Base-by-base conservation (phyloP, 2,113 vertebrate species). In the Reinhardtius hippoglossoides region DNA sequence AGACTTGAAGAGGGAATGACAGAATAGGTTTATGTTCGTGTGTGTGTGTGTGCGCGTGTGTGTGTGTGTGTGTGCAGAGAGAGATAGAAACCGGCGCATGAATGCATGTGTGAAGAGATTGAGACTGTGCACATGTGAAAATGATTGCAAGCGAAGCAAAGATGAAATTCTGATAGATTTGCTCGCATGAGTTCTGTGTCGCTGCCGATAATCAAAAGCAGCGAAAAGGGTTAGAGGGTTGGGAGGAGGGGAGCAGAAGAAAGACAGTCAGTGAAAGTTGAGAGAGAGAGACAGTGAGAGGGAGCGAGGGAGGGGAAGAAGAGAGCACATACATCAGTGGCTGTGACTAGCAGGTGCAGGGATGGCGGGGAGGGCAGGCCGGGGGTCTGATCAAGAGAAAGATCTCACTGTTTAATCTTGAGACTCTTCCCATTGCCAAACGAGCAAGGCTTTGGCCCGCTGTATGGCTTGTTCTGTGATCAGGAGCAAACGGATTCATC, bases 331-430 rank as follows among this genome's bases (percentile, higher is more conserved):
- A 85, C 76, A 91, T 93, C 90, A 90, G 90, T 58, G 27, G 78
- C 79, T 88, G 88, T 67, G 86, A 89, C 85, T 61, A 88, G 92
- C 93, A 93, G 93, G 93, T 95, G 94, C 92, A 89, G 81, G 82
- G 88, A 80, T 84, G 84, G 84, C 75, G 55, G 83, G 52, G 88
- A 80, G 83, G 83, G 84, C 75, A 59, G 83, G 52, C 73, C n/a
- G 10, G 77, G 76, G 80, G 74, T 75, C 86, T 91, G 87, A 87
- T 89, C 84, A 88, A 91, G 87, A 93, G 92, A 94, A 94, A 93
- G 94, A 92, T 90, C 90, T 87, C 91, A 74, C 82, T 95, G 94
- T 94, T 92, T 89, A 89, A 92, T 92, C 90, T 90, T 83, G 85
- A 92, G 88, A 87, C 81, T 85, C 87, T 87, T 91, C 90, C 90